Base-by-base conservation (phyloP, 2,113 vertebrate species). In the Phalacrocorax carbo region DNA sequence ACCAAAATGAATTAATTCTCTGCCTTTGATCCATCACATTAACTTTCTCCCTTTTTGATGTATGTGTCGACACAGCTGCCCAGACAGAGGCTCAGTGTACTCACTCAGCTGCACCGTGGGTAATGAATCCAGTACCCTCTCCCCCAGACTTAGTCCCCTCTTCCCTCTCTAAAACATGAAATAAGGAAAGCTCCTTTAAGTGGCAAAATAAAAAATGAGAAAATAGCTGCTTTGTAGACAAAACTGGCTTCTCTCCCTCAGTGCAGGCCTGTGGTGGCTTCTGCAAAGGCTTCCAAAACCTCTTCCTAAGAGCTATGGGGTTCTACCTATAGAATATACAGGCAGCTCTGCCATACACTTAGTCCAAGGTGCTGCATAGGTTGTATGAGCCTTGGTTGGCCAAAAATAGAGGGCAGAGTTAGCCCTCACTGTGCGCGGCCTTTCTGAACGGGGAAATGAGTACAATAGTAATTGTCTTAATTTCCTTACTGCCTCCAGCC, bases 291-390 rank as follows among this genome's bases (percentile, higher is more conserved):
- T 86, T 79, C 62, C 80, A 27, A 34, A 72, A 9, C 3, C 9
- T 46, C 38, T 42, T 46, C 64, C 42, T 32, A 26, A 61, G 46
- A 70, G 60, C 29, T 23, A 5, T 3, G 12, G 60, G 10, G 13
- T n/a, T 55, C n/a, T 83, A 48, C 51, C 82, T 51, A 1, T 12
- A 30, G 51, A 42, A 55, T 0, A 8, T 4, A 9, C 0, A 4
- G 57, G 15, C 72, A 83, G 36, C 36, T 79, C 46, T 3, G 5
- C 49, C 21, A 2, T 1, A 5, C 2, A 4, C 44, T 46, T 40
- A 7, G 23, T 21, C 40, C 2, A 4, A 65, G 62, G 11, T 11
- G 30, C 32, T 3, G 29, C 0, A 0, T 7, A 27, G 40, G 52
- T 23, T 10, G 4, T 2, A 51, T 70, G 26, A 55, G 25, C 58